These are phyloP conservation scores for Oenanthe oenanthe DNA, from an alignment of 2,113 vertebrate genomes.

Conservation along the genomic window DNA sequence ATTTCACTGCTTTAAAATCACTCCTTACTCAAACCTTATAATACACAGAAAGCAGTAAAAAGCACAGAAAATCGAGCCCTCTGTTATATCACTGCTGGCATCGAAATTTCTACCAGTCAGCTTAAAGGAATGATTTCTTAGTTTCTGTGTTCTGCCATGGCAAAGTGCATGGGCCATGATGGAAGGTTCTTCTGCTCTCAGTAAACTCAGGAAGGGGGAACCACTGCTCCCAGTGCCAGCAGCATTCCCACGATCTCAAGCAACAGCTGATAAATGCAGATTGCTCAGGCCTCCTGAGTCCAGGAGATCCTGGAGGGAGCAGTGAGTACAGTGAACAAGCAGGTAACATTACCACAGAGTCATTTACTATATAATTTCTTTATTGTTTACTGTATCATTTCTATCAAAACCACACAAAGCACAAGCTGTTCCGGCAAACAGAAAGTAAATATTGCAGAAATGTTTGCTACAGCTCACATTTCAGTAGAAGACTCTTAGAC, in stretches of 20 bases:
- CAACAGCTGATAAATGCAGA: not conserved
- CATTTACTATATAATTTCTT: accelerated
- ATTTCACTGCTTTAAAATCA: not conserved
- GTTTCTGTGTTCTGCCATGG: not conserved
- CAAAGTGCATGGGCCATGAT: not conserved
- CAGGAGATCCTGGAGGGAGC: not conserved
- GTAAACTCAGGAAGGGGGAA: not conserved
- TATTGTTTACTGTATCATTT: not conserved
- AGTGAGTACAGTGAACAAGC: not conserved
- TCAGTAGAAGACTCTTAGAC: not conserved
- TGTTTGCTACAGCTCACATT: not conserved
- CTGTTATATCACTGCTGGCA: not conserved
- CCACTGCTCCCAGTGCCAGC: not conserved
- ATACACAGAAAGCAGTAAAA: not conserved
- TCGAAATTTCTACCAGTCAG: not conserved
- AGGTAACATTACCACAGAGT: not conserved
- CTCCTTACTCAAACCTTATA: not conserved
- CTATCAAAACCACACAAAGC: not conserved
- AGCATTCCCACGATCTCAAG: not conserved
- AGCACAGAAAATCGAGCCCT: not conserved
- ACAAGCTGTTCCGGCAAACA: not conserved
- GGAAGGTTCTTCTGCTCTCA: not conserved
- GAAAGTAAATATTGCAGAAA: not conserved
- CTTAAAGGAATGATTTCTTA: not conserved
- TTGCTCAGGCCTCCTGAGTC: not conserved